These are phyloP conservation scores for Toxotes lorentzi DNA, from an alignment of 2,797 vertebrate species.

Conservation along the genomic window DNA sequence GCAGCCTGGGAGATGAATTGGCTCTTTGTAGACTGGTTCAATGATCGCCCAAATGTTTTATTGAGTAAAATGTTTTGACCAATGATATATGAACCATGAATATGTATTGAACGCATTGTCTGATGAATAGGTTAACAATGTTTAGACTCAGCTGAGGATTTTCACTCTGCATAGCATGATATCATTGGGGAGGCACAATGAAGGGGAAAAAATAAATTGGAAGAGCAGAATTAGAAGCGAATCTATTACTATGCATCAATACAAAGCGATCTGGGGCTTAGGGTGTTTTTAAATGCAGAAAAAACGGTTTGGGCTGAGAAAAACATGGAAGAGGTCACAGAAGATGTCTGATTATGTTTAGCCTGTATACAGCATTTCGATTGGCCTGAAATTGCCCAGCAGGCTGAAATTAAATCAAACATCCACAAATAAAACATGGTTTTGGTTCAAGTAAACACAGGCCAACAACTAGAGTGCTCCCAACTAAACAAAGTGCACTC, in stretches of 20 bases:
- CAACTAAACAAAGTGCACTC: constrained; percentile 36
- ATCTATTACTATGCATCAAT: constrained; percentile 43
- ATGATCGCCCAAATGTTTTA: constrained; percentile 73
- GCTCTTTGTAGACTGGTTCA: constrained; percentile 61
- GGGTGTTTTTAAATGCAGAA: constrained; percentile 33
- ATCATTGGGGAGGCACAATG: constrained; percentile 13
- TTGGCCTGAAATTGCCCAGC: constrained; percentile 49
- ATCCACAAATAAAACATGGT: constrained; percentile 48
- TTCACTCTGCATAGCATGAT: constrained; percentile 27
- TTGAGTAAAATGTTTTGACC: constrained; percentile 72
- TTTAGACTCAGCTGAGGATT: constrained; percentile 39
- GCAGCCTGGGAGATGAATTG: constrained; percentile 62
- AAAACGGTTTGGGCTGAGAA: constrained; percentile 4
- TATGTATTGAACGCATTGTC: constrained; percentile 63
- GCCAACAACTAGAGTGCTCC: constrained; percentile 29
- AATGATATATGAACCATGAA: constrained; percentile 76
- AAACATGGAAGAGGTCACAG: constrained; percentile 41
- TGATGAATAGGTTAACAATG: constrained; percentile 64
- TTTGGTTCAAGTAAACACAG: constrained; percentile 38
- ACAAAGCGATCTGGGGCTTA: constrained; percentile 29
- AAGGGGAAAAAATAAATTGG: constrained; percentile 36
- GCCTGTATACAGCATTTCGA: constrained; percentile 30
- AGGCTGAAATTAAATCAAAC: constrained; percentile 54
- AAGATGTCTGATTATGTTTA: constrained; percentile 55
- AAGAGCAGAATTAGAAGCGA: constrained; percentile 56